Percentiles rank a stretch among this genome's conserved stretches.
Evolutionary conservation across 2,888 invertebrate genomes (phyloP).

Genomic region (Trachelus iudaicus): DNA sequence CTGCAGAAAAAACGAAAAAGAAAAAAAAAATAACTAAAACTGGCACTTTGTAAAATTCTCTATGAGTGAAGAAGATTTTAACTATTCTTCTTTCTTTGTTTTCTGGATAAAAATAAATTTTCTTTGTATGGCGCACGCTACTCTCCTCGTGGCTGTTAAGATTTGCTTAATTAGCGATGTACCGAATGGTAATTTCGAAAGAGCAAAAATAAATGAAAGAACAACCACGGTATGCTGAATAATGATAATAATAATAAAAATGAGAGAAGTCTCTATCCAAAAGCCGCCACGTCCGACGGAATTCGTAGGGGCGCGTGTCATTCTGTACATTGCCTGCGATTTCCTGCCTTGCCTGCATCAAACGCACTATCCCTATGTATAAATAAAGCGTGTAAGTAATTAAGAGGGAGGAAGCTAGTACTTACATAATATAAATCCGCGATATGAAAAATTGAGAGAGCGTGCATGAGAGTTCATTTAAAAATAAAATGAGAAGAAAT

Average conservation of each 20-base stretch:
- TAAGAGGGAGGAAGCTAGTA: slow-evolving; percentile 24
- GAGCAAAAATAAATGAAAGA: neutral
- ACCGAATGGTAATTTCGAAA: neutral
- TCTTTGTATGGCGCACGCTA: neutral
- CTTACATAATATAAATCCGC: slow-evolving; percentile 28
- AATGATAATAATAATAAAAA: neutral
- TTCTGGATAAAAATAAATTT: neutral
- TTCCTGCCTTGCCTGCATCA: slow-evolving; percentile 50
- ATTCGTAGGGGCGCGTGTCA: slow-evolving; percentile 23
- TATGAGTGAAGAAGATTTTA: too few relatives aligned
- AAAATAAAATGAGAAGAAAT: slow-evolving; percentile 15
- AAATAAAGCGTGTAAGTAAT: slow-evolving; percentile 9
- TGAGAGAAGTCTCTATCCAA: neutral
- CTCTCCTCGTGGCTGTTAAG: neutral
- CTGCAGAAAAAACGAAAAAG: slow-evolving; percentile 9
- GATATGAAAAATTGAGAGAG: slow-evolving; percentile 13
- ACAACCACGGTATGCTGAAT: neutral
- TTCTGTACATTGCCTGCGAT: slow-evolving; percentile 50
- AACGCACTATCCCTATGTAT: slow-evolving; percentile 45
- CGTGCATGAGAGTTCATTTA: neutral
- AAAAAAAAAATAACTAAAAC: slow-evolving; percentile 14
- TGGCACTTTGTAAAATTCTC: neutral
- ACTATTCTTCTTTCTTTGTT: neutral
- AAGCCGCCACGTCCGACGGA: neutral
- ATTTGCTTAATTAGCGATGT: neutral